Conservation (phyloP, 2,797 vertebrate genomes). For the Gastrophryne carolinensis region DNA sequence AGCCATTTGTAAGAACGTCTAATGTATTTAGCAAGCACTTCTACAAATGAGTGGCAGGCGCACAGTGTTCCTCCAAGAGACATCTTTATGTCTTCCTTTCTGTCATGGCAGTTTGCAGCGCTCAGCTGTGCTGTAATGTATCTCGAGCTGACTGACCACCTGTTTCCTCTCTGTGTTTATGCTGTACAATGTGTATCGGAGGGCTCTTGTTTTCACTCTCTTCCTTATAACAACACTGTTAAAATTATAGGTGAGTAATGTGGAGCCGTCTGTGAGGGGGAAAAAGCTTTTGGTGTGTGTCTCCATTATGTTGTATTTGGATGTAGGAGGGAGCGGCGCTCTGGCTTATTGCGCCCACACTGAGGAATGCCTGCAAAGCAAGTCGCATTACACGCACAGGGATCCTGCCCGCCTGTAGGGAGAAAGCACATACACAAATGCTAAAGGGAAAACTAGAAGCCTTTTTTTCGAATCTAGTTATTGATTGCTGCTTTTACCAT, state of each 20-base stretch:
- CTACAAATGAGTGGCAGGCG: constrained; percentile 41
- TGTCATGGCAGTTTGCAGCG: constrained; percentile 9
- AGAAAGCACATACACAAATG: constrained; percentile 29
- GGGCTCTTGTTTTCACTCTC: not conserved
- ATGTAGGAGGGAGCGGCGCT: constrained; percentile 26
- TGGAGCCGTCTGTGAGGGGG: constrained; percentile 18
- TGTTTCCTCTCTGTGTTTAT: constrained; percentile 30
- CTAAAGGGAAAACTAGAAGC: constrained; percentile 12
- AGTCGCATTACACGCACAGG: constrained; percentile 28
- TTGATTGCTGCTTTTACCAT: not conserved
- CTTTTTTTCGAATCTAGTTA: constrained; percentile 27
- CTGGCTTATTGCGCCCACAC: constrained; percentile 34
- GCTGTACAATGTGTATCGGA: constrained; percentile 32
- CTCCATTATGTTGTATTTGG: constrained; percentile 28
- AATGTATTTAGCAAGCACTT: constrained; percentile 44
- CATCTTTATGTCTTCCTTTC: constrained; percentile 27
- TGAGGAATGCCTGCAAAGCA: constrained; percentile 23
- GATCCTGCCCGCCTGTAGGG: not conserved
- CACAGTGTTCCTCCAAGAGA: not conserved
- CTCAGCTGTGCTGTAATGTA: constrained; percentile 28
- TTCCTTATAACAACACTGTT: constrained; percentile 8
- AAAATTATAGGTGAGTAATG: constrained; percentile 43
- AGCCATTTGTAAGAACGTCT: constrained; percentile 27
- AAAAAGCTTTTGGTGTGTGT: constrained; percentile 16
- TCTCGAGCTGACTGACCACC: constrained; percentile 39